Base-by-base conservation (phyloP, 2,797 vertebrate genomes). In the Clarias pachynema region DNA sequence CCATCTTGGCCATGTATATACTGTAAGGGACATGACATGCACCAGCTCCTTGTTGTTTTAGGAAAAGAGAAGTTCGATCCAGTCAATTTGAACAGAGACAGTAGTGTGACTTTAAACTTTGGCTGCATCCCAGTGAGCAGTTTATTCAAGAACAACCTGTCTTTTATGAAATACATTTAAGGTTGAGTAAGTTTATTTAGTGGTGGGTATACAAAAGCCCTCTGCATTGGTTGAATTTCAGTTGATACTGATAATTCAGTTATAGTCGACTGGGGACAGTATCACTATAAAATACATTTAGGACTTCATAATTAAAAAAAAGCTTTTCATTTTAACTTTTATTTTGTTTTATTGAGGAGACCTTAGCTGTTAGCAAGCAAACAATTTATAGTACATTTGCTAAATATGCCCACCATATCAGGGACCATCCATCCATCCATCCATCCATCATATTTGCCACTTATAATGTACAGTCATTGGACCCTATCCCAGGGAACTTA, bases 1-100 rank as follows among this genome's bases (percentile, higher is more conserved):
- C 29, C 62, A 72, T 85, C 59, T 70, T 73, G 73, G 59, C 75
- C 77, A 29, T 83, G 60, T 83, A 40, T 49, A 75, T 78, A n/a
- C n/a, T n/a, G n/a, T n/a, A 77, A 70, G 57, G 56, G 73, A 66
- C 31, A 26, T 44, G 53, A 62, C 85, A 49, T 79, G 77, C 78
- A 73, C 26, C 44, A 75, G 29, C 60, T 81, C 49, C 29, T 66
- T 31, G 49, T 65, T 82, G 79, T 75, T 82, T 82, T 82, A 77
- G 70, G 40, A 75, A 83, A 53, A 63, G 3, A 49, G 57, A 81
- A 81, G 84, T 72, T 81, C 24, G 59, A 34, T 40, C 62, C 44
- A 60, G 74, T 34, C 37, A 74, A 15, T 68, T 81, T 81, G 16
- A 81, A 86, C 79, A 59, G 79, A 81, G 70, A 66, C 18, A 4